A percentile compares a stretch with the other conserved stretches of the same genome.
Conservation (phyloP, 2,888 invertebrate species). For the Macroteleia sp. region DNA sequence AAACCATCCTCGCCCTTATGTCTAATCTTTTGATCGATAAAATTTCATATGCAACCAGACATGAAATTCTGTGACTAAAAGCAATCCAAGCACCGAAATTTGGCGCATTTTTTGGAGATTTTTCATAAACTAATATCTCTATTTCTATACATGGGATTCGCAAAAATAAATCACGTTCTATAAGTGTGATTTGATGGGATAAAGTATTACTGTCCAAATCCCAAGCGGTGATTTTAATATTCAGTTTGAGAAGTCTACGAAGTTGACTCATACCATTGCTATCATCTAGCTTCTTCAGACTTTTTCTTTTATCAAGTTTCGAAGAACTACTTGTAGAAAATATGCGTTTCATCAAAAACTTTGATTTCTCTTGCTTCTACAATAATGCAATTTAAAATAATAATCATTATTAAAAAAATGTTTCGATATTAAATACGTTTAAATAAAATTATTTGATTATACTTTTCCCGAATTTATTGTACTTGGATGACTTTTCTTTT, state of each 20-base stretch:
- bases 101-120: constrained; percentile 84
- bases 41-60: constrained; percentile 85
- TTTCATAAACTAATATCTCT: constrained; percentile 82
- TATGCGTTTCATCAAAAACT: constrained; percentile 69
- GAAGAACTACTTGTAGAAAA: constrained; percentile 62
- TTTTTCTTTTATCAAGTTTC: constrained; percentile 44
- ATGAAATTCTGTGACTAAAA: constrained; percentile 85
- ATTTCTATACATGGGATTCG: constrained; percentile 84
- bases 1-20: constrained; percentile 85
- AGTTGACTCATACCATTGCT: constrained; percentile 72
- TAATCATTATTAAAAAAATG: no score
- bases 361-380: constrained; percentile 56
- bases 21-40: constrained; percentile 75
- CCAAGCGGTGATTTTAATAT: constrained; percentile 84
- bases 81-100: constrained; percentile 85
- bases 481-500: no score
- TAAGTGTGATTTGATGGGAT: constrained; percentile 85
- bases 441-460: no score
- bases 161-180: constrained; percentile 85
- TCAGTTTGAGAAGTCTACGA: constrained; percentile 81
- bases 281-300: constrained; percentile 22
- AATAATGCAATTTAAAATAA: not conserved
- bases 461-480: no score
- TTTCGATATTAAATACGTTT: no score
- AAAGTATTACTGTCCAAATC: constrained; percentile 85